Evolutionary conservation across 2,888 invertebrate genomes (phyloP).

Genomic region (Melolontha melolontha): DNA sequence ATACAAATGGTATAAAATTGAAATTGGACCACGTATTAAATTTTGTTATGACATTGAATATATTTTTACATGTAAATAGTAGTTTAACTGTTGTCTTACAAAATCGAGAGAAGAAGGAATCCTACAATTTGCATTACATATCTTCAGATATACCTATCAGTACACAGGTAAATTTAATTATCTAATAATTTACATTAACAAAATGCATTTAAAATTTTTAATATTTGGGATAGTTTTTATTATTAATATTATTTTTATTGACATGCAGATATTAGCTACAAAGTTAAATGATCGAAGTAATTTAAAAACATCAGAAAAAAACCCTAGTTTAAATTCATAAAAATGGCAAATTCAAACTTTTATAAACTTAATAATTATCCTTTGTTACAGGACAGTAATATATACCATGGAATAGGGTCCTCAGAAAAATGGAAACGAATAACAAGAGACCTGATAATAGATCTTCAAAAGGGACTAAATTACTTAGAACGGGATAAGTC

Average conservation of each 20-base stretch:
- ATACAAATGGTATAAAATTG: slow-evolving; percentile 76
- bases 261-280: too few species aligned
- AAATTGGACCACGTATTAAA: slow-evolving; percentile 78
- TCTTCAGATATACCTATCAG: slow-evolving; percentile 80
- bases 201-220: neutral
- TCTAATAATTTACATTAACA: neutral
- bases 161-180: slow-evolving; percentile 70
- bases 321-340: too few species aligned
- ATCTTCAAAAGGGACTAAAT: slow-evolving; percentile 90
- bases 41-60: slow-evolving; percentile 81
- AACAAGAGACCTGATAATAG: slow-evolving; percentile 89
- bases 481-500: slow-evolving; percentile 75
- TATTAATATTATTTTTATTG: too few species aligned
- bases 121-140: slow-evolving; percentile 86
- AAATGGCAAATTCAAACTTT: too few species aligned
- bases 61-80: slow-evolving; percentile 82
- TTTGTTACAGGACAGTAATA: slow-evolving; percentile 73
- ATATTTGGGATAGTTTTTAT: too few species aligned
- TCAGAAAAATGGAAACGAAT: slow-evolving; percentile 79
- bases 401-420: slow-evolving; percentile 87
- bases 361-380: too few species aligned
- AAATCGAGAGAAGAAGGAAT: slow-evolving; percentile 81
- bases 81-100: slow-evolving; percentile 84
- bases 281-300: too few species aligned
- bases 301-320: too few species aligned